These are phyloP conservation scores for Cotesia typhae DNA, from an alignment of 1,140 invertebrate genomes.

Conservation along the genomic window DNA sequence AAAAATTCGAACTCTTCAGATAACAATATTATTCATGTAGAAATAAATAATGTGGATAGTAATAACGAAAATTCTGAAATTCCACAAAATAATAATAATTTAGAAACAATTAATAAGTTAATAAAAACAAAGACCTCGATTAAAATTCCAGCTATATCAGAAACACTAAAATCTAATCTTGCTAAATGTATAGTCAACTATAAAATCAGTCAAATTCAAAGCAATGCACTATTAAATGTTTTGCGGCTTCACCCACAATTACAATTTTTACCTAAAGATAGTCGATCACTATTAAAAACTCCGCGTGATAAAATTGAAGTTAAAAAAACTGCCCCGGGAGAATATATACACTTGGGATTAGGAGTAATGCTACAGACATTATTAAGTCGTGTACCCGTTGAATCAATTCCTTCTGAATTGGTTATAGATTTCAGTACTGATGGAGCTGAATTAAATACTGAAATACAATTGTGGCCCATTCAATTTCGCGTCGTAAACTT, in stretches of 20 bases:
- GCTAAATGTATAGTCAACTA: neutral
- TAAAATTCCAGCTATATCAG: no score
- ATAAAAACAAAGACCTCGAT: no score
- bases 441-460: slow-evolving; percentile 8
- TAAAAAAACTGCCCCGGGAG: slow-evolving; percentile 17
- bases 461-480: slow-evolving; percentile 11
- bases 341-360: slow-evolving; percentile 37
- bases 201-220: neutral
- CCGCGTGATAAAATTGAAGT: slow-evolving; percentile 12
- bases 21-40: no score
- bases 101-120: no score
- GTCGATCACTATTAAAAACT: slow-evolving; percentile 32
- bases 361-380: slow-evolving; percentile 17
- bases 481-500: slow-evolving; percentile 30
- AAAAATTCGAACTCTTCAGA: no score
- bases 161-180: neutral
- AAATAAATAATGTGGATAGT: no score
- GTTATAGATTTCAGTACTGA: slow-evolving; percentile 36
- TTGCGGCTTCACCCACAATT: neutral
- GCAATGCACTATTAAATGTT: neutral
- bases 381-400: neutral
- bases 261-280: slow-evolving; percentile 23
- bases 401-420: slow-evolving; percentile 14
- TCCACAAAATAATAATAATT: no score
- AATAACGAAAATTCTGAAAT: no score